These are phyloP conservation scores for Andrena haemorrhoa DNA, from an alignment of 2,888 invertebrate species.

Conservation along the genomic window DNA sequence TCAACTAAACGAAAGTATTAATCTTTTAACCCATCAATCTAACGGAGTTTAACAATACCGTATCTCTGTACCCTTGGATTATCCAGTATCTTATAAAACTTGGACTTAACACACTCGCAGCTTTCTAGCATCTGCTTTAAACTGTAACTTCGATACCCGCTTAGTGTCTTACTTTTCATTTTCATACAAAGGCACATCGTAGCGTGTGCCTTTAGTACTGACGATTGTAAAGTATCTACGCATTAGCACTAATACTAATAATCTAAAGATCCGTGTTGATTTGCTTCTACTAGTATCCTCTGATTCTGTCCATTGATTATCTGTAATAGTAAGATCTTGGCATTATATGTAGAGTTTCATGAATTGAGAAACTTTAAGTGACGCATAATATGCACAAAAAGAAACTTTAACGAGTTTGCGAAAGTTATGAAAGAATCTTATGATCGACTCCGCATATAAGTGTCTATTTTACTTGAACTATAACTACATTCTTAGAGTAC, in stretches of 20 bases:
- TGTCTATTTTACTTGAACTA: slow-evolving; percentile 16
- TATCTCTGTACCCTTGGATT: slow-evolving; percentile 30
- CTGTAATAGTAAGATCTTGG: slow-evolving; percentile 9
- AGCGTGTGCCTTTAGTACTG: slow-evolving; percentile 33
- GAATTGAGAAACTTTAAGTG: neutral
- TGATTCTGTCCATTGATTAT: neutral
- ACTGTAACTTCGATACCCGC: slow-evolving; percentile 39
- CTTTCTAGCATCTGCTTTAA: slow-evolving; percentile 52
- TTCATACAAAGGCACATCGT: slow-evolving; percentile 27
- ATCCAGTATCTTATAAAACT: slow-evolving; percentile 30
- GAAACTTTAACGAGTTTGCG: neutral
- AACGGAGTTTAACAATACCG: slow-evolving; percentile 22
- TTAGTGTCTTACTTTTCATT: slow-evolving; percentile 44
- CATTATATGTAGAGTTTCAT: slow-evolving; percentile 7
- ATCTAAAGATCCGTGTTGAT: slow-evolving; percentile 12
- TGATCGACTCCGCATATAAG: slow-evolving; percentile 21
- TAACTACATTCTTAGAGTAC: slow-evolving; percentile 17
- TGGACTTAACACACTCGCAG: slow-evolving; percentile 42
- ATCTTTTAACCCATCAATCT: slow-evolving; percentile 23
- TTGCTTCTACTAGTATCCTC: slow-evolving; percentile 28
- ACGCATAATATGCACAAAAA: neutral
- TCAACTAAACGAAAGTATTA: slow-evolving; percentile 43
- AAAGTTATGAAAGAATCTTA: neutral
- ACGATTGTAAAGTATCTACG: slow-evolving; percentile 22
- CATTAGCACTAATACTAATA: slow-evolving; percentile 14